Conservation (phyloP, 2,888 invertebrate species). For the Megamerina dolium region DNA sequence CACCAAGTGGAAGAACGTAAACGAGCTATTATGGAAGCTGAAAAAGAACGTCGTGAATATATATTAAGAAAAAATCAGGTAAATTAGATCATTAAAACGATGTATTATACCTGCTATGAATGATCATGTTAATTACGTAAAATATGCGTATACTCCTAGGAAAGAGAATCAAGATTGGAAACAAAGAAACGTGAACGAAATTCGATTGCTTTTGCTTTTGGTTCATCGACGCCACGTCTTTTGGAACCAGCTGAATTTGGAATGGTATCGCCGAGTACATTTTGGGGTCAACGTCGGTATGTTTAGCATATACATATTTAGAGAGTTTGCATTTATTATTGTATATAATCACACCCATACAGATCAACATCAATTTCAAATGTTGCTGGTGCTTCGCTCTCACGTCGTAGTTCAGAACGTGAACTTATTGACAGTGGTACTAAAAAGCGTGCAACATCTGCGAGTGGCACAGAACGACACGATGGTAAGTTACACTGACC, state of each 20-base stretch:
- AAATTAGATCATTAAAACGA: no score
- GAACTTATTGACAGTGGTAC: slow-evolving; percentile 61
- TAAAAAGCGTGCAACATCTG: slow-evolving; percentile 73
- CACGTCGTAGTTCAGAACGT: slow-evolving; percentile 78
- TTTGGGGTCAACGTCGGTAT: slow-evolving; percentile 79
- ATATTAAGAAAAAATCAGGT: slow-evolving; percentile 74
- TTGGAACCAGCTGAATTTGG: slow-evolving; percentile 75
- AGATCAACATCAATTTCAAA: slow-evolving; percentile 87
- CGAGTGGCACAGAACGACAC: slow-evolving; percentile 64
- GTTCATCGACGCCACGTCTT: slow-evolving; percentile 84
- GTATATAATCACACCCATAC: slow-evolving; percentile 17
- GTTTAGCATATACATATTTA: slow-evolving; percentile 3
- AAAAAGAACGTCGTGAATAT: slow-evolving; percentile 78
- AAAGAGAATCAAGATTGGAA: slow-evolving; percentile 75
- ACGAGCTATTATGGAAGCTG: slow-evolving; percentile 82
- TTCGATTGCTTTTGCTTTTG: slow-evolving; percentile 78
- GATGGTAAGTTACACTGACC: slow-evolving; percentile 56
- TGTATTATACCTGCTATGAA: slow-evolving; percentile 1
- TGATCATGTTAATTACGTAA: neutral
- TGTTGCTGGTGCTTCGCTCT: slow-evolving; percentile 74
- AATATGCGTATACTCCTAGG: slow-evolving; percentile 42
- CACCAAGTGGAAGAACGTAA: slow-evolving; percentile 80
- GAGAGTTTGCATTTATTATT: neutral
- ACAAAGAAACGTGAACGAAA: slow-evolving; percentile 71
- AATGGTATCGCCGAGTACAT: slow-evolving; percentile 50